Conservation (phyloP, 1,140 invertebrate species). For the Coenobita brevimanus region DNA sequence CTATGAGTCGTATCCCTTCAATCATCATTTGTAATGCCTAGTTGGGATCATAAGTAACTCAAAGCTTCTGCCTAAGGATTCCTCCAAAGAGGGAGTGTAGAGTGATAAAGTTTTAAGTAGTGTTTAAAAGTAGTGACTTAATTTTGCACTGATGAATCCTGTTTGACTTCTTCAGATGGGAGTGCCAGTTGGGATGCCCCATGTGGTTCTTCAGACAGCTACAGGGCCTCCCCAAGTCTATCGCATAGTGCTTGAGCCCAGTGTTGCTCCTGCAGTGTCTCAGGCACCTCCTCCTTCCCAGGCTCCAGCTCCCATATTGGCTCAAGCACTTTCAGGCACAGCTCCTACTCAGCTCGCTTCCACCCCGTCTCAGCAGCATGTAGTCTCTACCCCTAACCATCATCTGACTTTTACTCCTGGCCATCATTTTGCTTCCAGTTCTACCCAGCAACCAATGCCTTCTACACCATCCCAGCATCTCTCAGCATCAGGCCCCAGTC, state of each 20-base stretch:
- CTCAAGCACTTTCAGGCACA: constrained; percentile 46
- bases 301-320: constrained; percentile 33
- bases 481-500: no score
- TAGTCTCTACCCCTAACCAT: neutral
- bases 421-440: neutral
- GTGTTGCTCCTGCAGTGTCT: constrained; percentile 20
- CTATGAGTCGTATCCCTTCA: no score
- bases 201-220: constrained; percentile 54
- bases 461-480: no score
- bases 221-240: constrained; percentile 61
- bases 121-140: no score
- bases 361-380: neutral
- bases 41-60: no score
- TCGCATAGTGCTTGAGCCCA: constrained; percentile 62
- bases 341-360: constrained; percentile 16
- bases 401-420: neutral
- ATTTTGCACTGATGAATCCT: no score
- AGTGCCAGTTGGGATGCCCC: constrained; percentile 63
- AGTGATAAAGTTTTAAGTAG: no score
- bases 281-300: constrained; percentile 8
- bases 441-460: no score
- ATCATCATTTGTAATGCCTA: no score
- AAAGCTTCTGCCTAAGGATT: no score
- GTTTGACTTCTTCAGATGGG: constrained; percentile 53
- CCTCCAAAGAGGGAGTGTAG: no score